Evolutionary conservation across 2,888 invertebrate genomes (phyloP).

Genomic region (Galeopsomyia nigrocyanea): DNA sequence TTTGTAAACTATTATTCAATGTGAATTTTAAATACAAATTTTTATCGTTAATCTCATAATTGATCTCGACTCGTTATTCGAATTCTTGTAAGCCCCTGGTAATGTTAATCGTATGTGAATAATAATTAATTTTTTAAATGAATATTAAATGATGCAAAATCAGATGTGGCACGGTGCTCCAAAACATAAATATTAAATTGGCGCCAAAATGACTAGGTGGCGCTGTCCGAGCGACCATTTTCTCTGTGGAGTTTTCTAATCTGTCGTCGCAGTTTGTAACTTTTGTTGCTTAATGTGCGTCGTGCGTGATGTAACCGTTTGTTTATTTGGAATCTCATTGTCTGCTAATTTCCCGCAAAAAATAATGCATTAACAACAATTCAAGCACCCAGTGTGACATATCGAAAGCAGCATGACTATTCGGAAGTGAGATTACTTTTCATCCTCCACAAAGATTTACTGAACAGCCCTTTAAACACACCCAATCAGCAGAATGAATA

Average conservation of each 20-base stretch:
- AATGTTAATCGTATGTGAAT: too few relatives aligned
- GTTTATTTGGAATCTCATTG: too few relatives aligned
- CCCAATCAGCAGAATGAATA: slow-evolving; percentile 50
- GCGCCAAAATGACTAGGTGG: slow-evolving; percentile 3
- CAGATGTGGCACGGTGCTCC: neutral
- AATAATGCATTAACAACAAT: too few relatives aligned
- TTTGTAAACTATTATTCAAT: slow-evolving; percentile 29
- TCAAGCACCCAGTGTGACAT: too few relatives aligned
- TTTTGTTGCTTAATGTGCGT: neutral
- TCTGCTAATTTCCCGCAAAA: too few relatives aligned
- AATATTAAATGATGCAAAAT: slow-evolving; percentile 5
- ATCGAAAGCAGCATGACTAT: too few relatives aligned
- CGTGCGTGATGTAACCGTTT: neutral
- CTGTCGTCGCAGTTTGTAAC: neutral
- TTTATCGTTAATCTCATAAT: slow-evolving; percentile 15
- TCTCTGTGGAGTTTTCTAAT: neutral
- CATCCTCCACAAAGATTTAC: neutral
- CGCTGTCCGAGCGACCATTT: neutral
- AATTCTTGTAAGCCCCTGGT: too few relatives aligned
- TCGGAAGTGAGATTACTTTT: neutral
- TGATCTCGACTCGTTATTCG: too few relatives aligned
- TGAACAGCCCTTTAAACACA: neutral
- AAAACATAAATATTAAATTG: too few relatives aligned
- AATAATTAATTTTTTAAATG: neutral
- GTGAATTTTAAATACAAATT: slow-evolving; percentile 31